Base-by-base conservation (phyloP, 2,888 invertebrate species). In the Gasteruption jaculator region DNA sequence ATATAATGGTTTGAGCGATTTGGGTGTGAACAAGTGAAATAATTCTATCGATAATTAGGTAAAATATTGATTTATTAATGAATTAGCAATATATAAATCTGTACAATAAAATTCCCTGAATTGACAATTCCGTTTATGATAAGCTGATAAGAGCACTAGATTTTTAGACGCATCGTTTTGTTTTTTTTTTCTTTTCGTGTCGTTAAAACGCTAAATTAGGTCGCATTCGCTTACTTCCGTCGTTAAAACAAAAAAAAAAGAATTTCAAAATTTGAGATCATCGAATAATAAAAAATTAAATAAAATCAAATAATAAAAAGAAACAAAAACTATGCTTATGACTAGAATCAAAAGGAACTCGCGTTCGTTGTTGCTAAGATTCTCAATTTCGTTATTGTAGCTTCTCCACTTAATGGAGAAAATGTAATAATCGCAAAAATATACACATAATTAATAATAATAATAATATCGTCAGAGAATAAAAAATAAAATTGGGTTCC, bases 21-120 rank as follows among this genome's bases (percentile, higher is more conserved):
- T n/a, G n/a, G n/a, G n/a, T n/a, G 37, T 24, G 12, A 30, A 27
- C 11, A 7, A 32, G 18, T 11, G 29, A 35, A 30, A 29, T 24
- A 19, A 16, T 14, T 11, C 14, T 14, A 2, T n/a, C 34, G 7
- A 20, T 47, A 46, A 43, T 31, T 56, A 58, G 50, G 48, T 61
- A 67, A 65, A 67, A 65, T 68, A 68, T n/a, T 61, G 47, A 43
- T 67, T 69, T 68, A 67, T 68, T 68, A 56, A 55, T 59, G 58
- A 59, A 55, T 52, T 58, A 60, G 60, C 63, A 60, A 60, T 61
- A n/a, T n/a, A n/a, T n/a, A n/a, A n/a, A n/a, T 62, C 57, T 64
- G 59, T 65, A 65, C 64, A 64, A 61, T 57, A 46, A 41, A 38
- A 57, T 53, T 61, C 55, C 60, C 58, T 60, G 59, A 61, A 58